Base-by-base conservation (phyloP, 1,140 invertebrate genomes). In the Drosophila oshimai region DNA sequence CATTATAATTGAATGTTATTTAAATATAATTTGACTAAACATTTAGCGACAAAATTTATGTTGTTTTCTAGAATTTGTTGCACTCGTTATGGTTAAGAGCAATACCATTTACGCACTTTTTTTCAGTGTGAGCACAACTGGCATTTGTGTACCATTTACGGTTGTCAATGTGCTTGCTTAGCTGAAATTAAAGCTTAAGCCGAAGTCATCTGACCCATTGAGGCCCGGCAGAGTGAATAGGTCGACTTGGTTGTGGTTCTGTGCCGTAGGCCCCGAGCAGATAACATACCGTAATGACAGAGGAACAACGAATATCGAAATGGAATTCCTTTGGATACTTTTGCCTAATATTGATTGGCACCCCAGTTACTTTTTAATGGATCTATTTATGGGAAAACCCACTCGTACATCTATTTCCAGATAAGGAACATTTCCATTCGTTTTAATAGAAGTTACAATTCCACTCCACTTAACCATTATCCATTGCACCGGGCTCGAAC, bases 151-250 rank as follows among this genome's bases (percentile, higher is more conserved):
- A 65, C 54, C 65, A 61, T 72, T 80, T 51, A 36, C 39, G 74
- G 64, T 83, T 77, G 78, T 77, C 78, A 81, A 81, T 83, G 70
- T 39, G 54, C 78, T 73, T 62, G 46, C 73, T 73, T 47, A 49
- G 44, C 33, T 37, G 18, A 46, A 68, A 67, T 67, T 68, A 67
- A 68, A 60, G 41, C 72, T 61, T 37, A 81, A 74, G 62, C 49
- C 44, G 47, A 44, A 15, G 22, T 46, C 70, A 7, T 17, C 41
- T 78, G 20, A 28, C 34, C 15, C 54, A 39, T 3, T 18, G 24
- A 33, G 6, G 12, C 12, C 7, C 10, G 24, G 41, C 37, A 28
- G 33, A 36, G 51, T 20, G 39, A 24, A 67, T 15, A n/a, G 39
- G 39, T 51, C 20, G 45, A 45, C 28, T 26, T 54, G 7, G 20